Conservation (phyloP, 2,113 vertebrate species). For the Oryzias curvinotus region DNA sequence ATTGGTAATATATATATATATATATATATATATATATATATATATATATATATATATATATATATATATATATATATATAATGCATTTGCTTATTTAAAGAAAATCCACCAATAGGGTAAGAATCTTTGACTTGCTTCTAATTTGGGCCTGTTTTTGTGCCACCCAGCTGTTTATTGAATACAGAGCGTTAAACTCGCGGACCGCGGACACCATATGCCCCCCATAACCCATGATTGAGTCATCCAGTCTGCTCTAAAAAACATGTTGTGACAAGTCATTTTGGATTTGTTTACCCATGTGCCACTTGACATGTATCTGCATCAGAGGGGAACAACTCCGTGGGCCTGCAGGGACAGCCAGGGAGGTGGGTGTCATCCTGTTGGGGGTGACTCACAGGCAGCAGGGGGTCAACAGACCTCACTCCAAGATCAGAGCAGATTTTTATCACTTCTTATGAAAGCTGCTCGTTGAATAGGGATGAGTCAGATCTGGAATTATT, state of each 20-base stretch:
- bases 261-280: slow-evolving; percentile 67
- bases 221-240: slow-evolving; percentile 55
- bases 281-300: slow-evolving; percentile 58
- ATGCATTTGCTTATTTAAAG: too few relatives aligned
- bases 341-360: slow-evolving; percentile 16
- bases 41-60: too few relatives aligned
- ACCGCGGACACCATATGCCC: slow-evolving; percentile 62
- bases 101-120: too few relatives aligned
- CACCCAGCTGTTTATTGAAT: slow-evolving; percentile 39
- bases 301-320: slow-evolving; percentile 62
- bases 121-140: too few relatives aligned
- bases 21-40: too few relatives aligned
- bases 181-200: slow-evolving; percentile 48
- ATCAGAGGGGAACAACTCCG: slow-evolving; percentile 48
- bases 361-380: slow-evolving; percentile 22
- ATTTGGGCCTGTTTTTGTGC: not conserved
- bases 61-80: too few relatives aligned
- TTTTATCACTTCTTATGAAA: slow-evolving; percentile 30
- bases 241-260: slow-evolving; percentile 40
- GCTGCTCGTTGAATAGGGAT: not conserved
- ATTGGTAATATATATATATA: too few relatives aligned
- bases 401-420: slow-evolving; percentile 18
- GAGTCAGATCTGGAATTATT: slow-evolving; percentile 4
- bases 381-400: slow-evolving; percentile 61
- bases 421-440: slow-evolving; percentile 26